Base-by-base conservation (phyloP, 92 coral and sea anemone species). In the Porites cylindrica region DNA sequence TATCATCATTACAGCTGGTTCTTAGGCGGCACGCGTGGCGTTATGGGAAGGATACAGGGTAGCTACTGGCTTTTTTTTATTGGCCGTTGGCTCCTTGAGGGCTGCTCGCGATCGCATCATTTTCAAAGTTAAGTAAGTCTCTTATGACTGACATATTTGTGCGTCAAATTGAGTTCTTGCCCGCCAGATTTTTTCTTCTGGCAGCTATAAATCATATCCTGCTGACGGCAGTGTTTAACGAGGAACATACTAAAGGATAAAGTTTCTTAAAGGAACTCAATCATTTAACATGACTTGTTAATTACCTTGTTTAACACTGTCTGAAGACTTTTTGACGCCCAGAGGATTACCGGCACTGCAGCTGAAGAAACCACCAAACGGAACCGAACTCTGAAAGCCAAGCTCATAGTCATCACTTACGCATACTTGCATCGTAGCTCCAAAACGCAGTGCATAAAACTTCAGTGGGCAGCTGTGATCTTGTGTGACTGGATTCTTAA, bases 281-380 rank as follows among this genome's bases (percentile, higher is more conserved):
- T 14, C 4, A 14, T 56, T 10, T 56, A 14, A 56, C 14, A 56
- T 56, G 61, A 56, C 61, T 10, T 38, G 6, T 3, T 38, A 14
- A 56, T 56, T 56, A 56, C 61, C 61, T 56, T 56, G 61, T 56
- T 53, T 19, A 1, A 51, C 84, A 11, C 58, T 78, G 64, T 12
- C 85, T 8, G 90, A 62, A 19, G 85, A 53, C 24, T 83, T 90
- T n/a, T 63, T 72, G 14, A 93, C 63, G 47, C 84, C 98, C 16
- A 95, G 84, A 4, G 98, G 98, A 80, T 95, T 87, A 2, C 98
- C 98, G 7, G 92, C 91, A 18, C 75, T 76, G 78, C 98, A 95
- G 53, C 98, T 95, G 87, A 93, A 93, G 79, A 95, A 95, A 6
- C 95, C 98, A 50, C 91, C 96, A 86, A 96, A 96, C 50, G 96